A percentile compares a stretch with the other conserved stretches of the same genome.
These are phyloP conservation scores for Macroglossus sobrinus DNA, from an alignment of 2,113 vertebrate species.

Conservation along the genomic window DNA sequence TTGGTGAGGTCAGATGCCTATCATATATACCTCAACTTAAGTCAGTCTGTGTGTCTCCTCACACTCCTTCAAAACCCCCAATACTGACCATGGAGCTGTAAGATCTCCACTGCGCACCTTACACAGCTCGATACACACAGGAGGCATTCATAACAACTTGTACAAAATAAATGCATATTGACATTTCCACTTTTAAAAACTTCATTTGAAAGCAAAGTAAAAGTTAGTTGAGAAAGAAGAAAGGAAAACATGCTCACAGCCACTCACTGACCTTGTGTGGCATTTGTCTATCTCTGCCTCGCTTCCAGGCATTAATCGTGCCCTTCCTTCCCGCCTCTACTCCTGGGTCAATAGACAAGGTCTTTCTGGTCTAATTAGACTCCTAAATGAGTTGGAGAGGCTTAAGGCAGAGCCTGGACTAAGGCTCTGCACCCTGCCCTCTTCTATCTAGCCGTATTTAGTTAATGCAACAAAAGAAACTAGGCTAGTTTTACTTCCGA, in stretches of 20 bases:
- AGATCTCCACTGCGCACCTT: neutral
- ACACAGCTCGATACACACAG: neutral
- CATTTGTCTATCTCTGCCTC: neutral
- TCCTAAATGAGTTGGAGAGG: neutral
- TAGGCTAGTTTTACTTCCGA: neutral
- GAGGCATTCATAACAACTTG: neutral
- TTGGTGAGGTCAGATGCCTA: neutral
- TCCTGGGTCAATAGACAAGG: slow-evolving; percentile 12
- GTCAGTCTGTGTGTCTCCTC: neutral
- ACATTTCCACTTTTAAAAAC: neutral
- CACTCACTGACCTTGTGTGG: neutral
- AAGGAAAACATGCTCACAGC: neutral
- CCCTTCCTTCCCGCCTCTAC: slow-evolving; percentile 13
- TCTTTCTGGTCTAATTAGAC: slow-evolving; percentile 1
- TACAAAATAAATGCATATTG: neutral
- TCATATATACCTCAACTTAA: neutral
- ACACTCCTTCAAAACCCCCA: neutral
- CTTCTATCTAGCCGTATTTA: neutral
- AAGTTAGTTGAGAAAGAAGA: neutral
- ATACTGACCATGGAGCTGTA: neutral
- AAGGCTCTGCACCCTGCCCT: neutral
- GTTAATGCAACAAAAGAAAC: neutral
- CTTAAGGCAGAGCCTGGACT: neutral
- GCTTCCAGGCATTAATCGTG: neutral
- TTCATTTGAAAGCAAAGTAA: neutral